Base-by-base conservation (phyloP, 2,888 invertebrate genomes). In the Plagodis dolabraria region DNA sequence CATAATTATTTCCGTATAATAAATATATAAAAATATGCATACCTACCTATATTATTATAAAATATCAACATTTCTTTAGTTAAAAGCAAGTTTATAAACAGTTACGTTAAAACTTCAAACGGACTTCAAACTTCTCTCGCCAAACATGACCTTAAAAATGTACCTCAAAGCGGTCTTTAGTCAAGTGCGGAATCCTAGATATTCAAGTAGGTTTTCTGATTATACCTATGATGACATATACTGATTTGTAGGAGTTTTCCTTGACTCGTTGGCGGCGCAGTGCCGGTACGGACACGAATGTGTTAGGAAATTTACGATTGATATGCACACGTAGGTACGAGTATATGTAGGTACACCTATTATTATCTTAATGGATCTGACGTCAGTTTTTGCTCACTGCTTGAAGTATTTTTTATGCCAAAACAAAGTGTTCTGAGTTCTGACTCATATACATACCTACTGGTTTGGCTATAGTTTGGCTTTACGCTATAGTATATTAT, bases 191-290 rank as follows among this genome's bases (percentile, higher is more conserved):
- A 56, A 45, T 54, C 7, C 34, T 42, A 34, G 7, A 34, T 38
- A 22, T 22, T 22, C 2, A 22, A 22, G 38, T 50, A 44, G 49
- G 38, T 57, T 22, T 22, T 22, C 22, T 22, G 44, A 8, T 53
- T 53, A 12, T 46, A 38, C 22, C 22, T 22, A 22, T 22, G 22
- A n/a, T n/a, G 22, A 1, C 1, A 2, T 22, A 22, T 22, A 22
- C 44, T 48, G 47, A 64, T 60, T 43, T 53, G 62, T 60, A 67
- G 61, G 53, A 42, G 67, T 69, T 69, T 69, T 67, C 69, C 69
- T 67, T 69, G 69, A 65, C 65, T 65, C 36, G 48, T 57, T 47
- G 51, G 4, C 22, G 47, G 11, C n/a, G 33, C 22, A 46, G 36
- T 22, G 22, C 33, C 34, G 33, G 33, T 54, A 56, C 47, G 35